Conservation (phyloP, 2,113 vertebrate species). For the Siniperca knerii region DNA sequence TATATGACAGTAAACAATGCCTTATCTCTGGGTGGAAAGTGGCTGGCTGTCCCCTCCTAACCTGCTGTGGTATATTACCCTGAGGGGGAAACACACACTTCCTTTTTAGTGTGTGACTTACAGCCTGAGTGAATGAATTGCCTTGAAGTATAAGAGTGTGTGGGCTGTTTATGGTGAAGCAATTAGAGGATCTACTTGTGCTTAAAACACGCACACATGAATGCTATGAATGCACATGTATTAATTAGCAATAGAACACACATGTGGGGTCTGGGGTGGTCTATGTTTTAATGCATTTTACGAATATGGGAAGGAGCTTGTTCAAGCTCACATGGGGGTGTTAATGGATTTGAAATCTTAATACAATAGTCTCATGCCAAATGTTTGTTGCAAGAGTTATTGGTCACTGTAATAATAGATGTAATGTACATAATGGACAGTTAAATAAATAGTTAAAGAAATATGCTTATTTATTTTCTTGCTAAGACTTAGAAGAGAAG, state of each 20-base stretch:
- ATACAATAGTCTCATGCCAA: neutral
- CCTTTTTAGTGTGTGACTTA: slow-evolving; percentile 31
- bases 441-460: neutral
- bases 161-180: slow-evolving; percentile 13
- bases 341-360: neutral
- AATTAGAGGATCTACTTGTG: neutral
- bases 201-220: neutral
- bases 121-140: slow-evolving; percentile 9
- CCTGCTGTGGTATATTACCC: neutral
- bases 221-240: neutral
- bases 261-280: neutral
- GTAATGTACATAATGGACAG: neutral
- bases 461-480: neutral
- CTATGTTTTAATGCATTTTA: neutral
- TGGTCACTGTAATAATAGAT: neutral
- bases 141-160: slow-evolving; percentile 5
- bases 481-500: too few relatives aligned
- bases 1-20: slow-evolving; percentile 50
- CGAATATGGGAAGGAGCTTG: too few relatives aligned
- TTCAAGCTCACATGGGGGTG: too few relatives aligned
- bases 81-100: slow-evolving; percentile 12
- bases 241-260: neutral
- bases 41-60: slow-evolving; percentile 14
- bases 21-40: slow-evolving; percentile 44
- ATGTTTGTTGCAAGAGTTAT: neutral